These are phyloP conservation scores for Takifugu ocellatus DNA, from an alignment of 2,797 vertebrate genomes.

Conservation along the genomic window DNA sequence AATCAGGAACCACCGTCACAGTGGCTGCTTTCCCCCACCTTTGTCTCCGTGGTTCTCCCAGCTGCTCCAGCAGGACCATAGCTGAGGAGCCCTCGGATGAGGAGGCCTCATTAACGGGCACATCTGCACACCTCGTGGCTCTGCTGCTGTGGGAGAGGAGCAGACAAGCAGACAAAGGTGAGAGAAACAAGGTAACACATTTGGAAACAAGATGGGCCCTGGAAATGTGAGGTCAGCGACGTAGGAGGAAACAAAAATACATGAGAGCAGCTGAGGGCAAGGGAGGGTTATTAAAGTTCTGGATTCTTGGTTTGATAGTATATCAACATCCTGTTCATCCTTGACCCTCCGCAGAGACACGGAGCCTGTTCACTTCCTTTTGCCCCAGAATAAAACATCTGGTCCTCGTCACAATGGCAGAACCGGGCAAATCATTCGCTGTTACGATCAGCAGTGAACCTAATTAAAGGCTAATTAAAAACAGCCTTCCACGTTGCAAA, in stretches of 20 bases:
- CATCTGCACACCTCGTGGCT: conserved; percentile 36
- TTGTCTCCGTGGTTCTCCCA: background rate
- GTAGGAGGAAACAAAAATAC: conserved; percentile 1
- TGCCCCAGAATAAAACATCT: conserved; percentile 51
- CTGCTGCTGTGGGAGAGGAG: conserved; percentile 4
- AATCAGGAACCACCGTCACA: background rate
- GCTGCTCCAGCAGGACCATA: conserved; percentile 1
- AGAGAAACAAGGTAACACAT: conserved; percentile 7
- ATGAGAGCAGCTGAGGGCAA: background rate
- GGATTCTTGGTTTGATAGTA: conserved; percentile 46
- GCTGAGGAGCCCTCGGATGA: conserved; percentile 38
- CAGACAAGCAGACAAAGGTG: conserved; percentile 25
- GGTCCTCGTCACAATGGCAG: conserved; percentile 37
- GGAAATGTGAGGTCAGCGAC: conserved; percentile 1
- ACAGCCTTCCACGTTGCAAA: conserved; percentile 22
- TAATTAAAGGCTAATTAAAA: conserved; percentile 35
- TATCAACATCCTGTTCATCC: conserved; percentile 64
- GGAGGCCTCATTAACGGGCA: conserved; percentile 35
- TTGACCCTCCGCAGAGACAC: conserved; percentile 41
- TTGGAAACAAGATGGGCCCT: background rate
- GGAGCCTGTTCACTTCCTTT: conserved; percentile 38
- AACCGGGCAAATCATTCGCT: conserved; percentile 47
- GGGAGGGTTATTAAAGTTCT: background rate
- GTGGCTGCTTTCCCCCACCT: conserved; percentile 4
- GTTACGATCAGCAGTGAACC: conserved; percentile 47